Evolutionary conservation across 2,888 invertebrate species (phyloP), one percentile per base, ranked within the genome.

Genomic region (Boloria selene): DNA sequence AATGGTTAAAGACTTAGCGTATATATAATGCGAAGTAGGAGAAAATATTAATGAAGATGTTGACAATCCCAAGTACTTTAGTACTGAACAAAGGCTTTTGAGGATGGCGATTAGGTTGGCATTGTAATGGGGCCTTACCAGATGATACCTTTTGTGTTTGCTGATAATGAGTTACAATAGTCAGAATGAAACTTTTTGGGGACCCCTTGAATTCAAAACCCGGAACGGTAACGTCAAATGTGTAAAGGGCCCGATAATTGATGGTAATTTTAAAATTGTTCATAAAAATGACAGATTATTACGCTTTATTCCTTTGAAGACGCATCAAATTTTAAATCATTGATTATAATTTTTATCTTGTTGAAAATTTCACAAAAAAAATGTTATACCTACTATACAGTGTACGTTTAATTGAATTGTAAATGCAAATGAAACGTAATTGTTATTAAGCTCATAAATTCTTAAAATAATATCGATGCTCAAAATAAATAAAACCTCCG

Each of bases 21-120:
- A 7, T 38, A 69, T 65, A 70, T 72, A 71, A 73, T 70, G 56
- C 67, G 65, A 70, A 73, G 69, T 66, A 73, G 71, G 76, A 72
- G 79, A 78, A 82, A 83, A 83, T 85, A 86, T 87, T 86, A 88
- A 87, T 85, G 86, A 85, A 85, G 85, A 85, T 86, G 87, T 86
- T 82, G 80, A 86, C 85, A 85, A 80, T 83, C 78, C 76, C 75
- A 74, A 83, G 80, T 83, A 81, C 83, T 81, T 83, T 80, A 77
- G 77, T 71, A 71, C 72, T 69, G 81, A 84, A 87, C 86, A 86
- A 87, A 80, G 79, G 73, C 71, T 74, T 75, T 74, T 72, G 74
- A 74, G 74, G 71, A 77, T 68, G 72, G 74, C 76, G 81, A 82
- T 82, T 81, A 79, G 76, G 74, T 71, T 53, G 69, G 67, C 76